Conservation (phyloP, 2,888 invertebrate species). For the Tribolium freemani region DNA sequence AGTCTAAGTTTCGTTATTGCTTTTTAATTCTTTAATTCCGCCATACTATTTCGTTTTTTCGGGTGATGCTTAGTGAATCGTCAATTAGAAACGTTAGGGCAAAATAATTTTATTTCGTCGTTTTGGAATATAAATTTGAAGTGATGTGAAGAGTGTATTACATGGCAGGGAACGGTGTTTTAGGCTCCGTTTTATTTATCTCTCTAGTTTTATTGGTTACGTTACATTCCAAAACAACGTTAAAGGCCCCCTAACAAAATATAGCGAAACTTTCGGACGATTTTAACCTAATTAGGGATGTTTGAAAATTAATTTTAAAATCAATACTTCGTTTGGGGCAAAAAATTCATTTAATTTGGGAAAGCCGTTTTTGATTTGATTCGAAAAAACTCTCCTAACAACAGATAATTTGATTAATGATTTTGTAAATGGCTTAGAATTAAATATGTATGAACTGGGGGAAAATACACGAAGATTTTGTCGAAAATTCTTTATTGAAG, state of each 20-base stretch:
- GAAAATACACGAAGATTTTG: conserved; percentile 1
- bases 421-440: conserved; percentile 27
- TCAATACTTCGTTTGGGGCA: conserved; percentile 23
- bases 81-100: neutral
- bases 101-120: conserved; percentile 17
- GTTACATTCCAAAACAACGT: conserved; percentile 30
- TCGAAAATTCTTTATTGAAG: neutral
- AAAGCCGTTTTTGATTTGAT: conserved; percentile 15
- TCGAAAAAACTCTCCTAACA: conserved; percentile 28
- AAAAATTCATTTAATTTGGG: conserved; percentile 16
- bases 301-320: conserved; percentile 35
- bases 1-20: conserved; percentile 2
- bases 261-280: conserved; percentile 21
- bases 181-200: conserved; percentile 28
- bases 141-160: conserved; percentile 15
- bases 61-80: neutral
- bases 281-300: conserved; percentile 32
- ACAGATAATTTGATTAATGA: conserved; percentile 36
- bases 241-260: conserved; percentile 21
- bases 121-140: conserved; percentile 14
- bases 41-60: conserved; percentile 6
- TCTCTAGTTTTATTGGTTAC: conserved; percentile 31
- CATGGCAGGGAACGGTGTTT: conserved; percentile 8
- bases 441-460: conserved; percentile 29
- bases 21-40: conserved; percentile 13